Evolutionary conservation across 1,140 invertebrate species (phyloP), one percentile per base, ranked within the genome.

Genomic region (Caenorhabditis remanei): DNA sequence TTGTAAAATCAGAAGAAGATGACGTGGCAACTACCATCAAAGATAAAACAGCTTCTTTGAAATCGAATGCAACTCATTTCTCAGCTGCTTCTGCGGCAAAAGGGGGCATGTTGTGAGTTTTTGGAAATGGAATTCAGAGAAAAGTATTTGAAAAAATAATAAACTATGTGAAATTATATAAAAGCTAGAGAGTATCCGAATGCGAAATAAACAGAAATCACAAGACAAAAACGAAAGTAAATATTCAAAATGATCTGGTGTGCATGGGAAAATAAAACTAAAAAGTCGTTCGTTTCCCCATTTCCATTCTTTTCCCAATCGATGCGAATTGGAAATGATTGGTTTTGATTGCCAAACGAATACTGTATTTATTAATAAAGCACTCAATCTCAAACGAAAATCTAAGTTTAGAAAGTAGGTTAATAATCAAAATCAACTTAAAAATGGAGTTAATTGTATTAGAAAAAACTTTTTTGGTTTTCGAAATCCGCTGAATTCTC

Each of bases 11-110:
- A 6, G 71, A 79, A 79, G 71, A 79, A 21, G 46, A 79, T 19
- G 71, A 79, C 21, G 71, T 79, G 43, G 46, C n/a, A 6, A 79
- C 71, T 4, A 79, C 71, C 4, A 79, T 79, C 9, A 6, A n/a
- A 11, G 71, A 79, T 79, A 79, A 79, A 24, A 79, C 71, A 9
- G 71, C 71, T 2, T 79, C 71, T 8, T 50, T 79, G 46, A 79
- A 79, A 24, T 79, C 71, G 8, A 79, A 79, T 79, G 71, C 71
- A 11, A 79, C 71, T 14, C 71, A 79, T 79, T 79, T 79, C 19
- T 79, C 71, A 8, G 71, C 71, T n/a, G 71, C 71, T 11, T 79
- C 71, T 50, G 71, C 71, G 5, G 71, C 71, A 7, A 79, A 79
- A 24, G 71, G 71, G 5, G 71, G 71, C 43, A 79, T 79, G 71